Evolutionary conservation across 2,113 vertebrate species (phyloP).

Genomic region (Myrmecobius fasciatus): DNA sequence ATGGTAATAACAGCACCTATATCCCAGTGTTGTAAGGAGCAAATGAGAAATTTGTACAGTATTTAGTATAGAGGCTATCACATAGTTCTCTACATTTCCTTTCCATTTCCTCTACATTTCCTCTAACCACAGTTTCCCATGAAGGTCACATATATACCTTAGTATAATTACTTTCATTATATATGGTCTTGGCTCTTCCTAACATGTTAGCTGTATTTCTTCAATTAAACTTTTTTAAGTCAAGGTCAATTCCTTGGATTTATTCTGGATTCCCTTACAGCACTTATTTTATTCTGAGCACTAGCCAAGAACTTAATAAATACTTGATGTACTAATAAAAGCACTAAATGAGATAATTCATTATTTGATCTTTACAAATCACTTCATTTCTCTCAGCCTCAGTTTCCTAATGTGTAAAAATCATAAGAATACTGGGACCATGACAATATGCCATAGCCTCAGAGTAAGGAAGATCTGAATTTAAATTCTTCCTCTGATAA

Average conservation of each 20-base stretch:
- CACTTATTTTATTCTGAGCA: background rate
- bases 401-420: slow-evolving; percentile 22
- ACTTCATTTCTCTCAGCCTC: background rate
- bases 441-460: no score
- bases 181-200: background rate
- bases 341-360: background rate
- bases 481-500: no score
- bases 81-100: background rate
- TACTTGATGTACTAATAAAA: background rate
- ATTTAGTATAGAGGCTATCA: background rate
- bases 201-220: background rate
- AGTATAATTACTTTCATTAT: background rate
- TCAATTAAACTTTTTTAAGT: background rate
- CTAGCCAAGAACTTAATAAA: background rate
- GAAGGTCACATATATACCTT: background rate
- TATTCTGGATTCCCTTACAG: background rate
- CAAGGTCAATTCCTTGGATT: background rate
- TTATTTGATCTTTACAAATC: background rate
- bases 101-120: background rate
- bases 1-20: background rate
- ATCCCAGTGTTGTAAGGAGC: background rate
- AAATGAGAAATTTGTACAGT: background rate
- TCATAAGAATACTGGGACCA: no score
- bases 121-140: background rate
- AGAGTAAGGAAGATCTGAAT: no score